Evolutionary conservation across 2,113 vertebrate species (phyloP), one percentile per base, ranked within the genome.

Genomic region (Prolemur simus): DNA sequence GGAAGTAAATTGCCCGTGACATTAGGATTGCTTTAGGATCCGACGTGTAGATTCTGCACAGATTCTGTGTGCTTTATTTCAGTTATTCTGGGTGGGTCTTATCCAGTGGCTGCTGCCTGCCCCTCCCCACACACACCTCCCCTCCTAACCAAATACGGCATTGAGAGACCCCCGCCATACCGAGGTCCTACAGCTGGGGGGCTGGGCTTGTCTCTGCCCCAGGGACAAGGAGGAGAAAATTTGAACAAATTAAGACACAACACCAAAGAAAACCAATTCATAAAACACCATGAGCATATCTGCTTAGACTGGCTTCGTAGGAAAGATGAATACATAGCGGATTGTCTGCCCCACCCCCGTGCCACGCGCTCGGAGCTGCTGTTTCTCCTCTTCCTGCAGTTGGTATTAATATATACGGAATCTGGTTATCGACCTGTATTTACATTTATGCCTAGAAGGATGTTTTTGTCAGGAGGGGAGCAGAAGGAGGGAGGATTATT

Each of bases 311-410:
- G 71, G 29, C 73, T 45, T 71, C 58, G 64, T 69, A 81, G 52
- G 74, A 64, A 34, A 34, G 73, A 13, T 5, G 29, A 32, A 3
- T 7, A 6, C 49, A 13, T 21, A 37, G n/a, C 47, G 3, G 23
- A 2, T 49, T 10, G 4, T 23, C 45, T 58, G 47, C 25, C 7
- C 20, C n/a, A 1, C 23, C 7, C 23, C 87, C 1, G 4, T 5
- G 60, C n/a, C 8, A 0, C 4, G 3, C 56, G 1, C 68, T 64
- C 17, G 0, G 13, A 58, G 27, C 12, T 56, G 21, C 2, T 13
- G 12, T 25, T n/a, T 32, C 32, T 52, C 47, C n/a, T 56, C 34
- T 37, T 54, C 52, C 42, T 78, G 42, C 39, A 60, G 74, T 60
- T 13, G 2, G 73, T 39, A 6, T 47, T 54, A 54, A 54, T 54